Conservation (phyloP, 2,113 vertebrate genomes). For the Bombycilla garrulus region DNA sequence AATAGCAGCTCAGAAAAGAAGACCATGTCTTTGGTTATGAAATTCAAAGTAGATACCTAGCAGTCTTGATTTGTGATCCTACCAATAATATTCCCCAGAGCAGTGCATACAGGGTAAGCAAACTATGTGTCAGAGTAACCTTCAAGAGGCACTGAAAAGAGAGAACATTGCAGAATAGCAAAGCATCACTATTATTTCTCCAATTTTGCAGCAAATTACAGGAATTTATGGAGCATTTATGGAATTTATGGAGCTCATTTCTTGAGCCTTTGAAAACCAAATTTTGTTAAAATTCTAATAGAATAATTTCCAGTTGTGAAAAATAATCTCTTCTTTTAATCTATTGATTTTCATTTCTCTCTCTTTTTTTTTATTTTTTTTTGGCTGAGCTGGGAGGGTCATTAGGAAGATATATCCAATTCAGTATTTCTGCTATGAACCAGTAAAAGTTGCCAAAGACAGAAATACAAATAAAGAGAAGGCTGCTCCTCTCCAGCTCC, state of each 20-base stretch:
- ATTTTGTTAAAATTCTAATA: neutral
- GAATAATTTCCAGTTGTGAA: neutral
- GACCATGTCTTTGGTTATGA: neutral
- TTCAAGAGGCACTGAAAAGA: neutral
- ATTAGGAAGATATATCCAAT: neutral
- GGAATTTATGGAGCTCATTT: neutral
- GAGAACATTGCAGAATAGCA: neutral
- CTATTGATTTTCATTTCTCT: neutral
- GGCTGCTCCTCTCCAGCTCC: neutral
- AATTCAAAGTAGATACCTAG: neutral
- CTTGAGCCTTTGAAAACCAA: neutral
- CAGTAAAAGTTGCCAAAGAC: neutral
- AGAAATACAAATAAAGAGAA: slow-evolving; percentile 14
- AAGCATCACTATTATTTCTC: neutral
- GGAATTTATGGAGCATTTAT: neutral
- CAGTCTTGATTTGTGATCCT: neutral
- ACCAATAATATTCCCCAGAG: neutral
- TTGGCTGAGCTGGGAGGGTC: neutral
- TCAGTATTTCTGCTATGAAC: neutral
- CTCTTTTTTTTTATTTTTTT: neutral
- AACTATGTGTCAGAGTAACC: neutral
- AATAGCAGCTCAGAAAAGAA: neutral
- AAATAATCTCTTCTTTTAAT: neutral
- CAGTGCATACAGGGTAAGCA: neutral
- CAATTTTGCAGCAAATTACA: neutral